These are phyloP conservation scores for Hydra vulgaris DNA, from an alignment of 30 jellyfish, hydroid and myxozoan species.

Conservation along the genomic window DNA sequence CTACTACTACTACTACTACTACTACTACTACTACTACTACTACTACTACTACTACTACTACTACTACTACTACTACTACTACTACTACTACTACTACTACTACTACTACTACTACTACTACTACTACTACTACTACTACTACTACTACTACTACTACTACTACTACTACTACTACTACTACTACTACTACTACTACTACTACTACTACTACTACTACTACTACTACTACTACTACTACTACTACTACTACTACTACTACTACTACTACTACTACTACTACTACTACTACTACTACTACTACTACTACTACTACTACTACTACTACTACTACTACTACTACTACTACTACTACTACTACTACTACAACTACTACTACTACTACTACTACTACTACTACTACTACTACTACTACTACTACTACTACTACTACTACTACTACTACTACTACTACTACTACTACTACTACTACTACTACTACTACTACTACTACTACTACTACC, in stretches of 20 bases:
- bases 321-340: neutral
- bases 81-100: neutral
- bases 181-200: neutral
- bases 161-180: neutral
- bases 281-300: neutral
- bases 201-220: neutral
- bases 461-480: neutral
- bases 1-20: neutral
- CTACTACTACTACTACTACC: neutral
- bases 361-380: neutral
- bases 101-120: neutral
- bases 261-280: neutral
- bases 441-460: neutral
- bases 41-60: neutral
- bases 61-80: neutral
- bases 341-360: neutral
- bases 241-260: neutral
- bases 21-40: neutral
- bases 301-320: neutral
- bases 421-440: neutral
- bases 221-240: neutral
- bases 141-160: neutral
- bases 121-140: neutral
- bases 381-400: neutral
- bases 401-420: neutral